These are phyloP conservation scores for Oryctes rhinoceros DNA, from an alignment of 1,140 invertebrate genomes.

Conservation along the genomic window DNA sequence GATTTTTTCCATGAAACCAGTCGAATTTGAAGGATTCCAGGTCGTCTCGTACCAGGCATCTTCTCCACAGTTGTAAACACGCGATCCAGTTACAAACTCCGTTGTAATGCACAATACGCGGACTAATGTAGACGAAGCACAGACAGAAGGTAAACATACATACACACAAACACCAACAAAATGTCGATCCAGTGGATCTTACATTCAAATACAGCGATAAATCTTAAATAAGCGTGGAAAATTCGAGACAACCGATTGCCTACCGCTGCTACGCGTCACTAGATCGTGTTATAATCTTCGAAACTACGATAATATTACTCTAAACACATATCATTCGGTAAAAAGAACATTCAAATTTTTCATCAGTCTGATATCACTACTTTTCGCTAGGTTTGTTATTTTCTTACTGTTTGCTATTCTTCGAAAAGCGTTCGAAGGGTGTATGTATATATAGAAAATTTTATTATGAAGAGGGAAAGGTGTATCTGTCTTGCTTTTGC, in stretches of 20 bases:
- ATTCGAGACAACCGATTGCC: background rate
- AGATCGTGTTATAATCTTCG: background rate
- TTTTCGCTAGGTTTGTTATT: slow-evolving; percentile 36
- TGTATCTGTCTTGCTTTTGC: slow-evolving; percentile 12
- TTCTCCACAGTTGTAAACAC: slow-evolving; percentile 17
- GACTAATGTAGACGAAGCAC: background rate
- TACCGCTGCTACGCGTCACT: background rate
- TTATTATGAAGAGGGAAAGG: slow-evolving; percentile 24
- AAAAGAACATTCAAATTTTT: background rate
- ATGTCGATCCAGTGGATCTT: background rate
- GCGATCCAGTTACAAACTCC: slow-evolving; percentile 4
- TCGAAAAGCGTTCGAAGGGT: background rate
- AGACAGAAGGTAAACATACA: background rate
- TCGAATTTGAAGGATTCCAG: slow-evolving; percentile 14
- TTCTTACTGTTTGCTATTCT: slow-evolving; percentile 5
- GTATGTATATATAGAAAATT: slow-evolving; percentile 19
- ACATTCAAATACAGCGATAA: background rate
- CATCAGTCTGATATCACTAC: background rate
- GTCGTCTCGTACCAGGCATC: slow-evolving; percentile 15
- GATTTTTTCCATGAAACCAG: background rate
- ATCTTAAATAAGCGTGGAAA: background rate
- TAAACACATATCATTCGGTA: background rate
- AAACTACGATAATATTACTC: slow-evolving; percentile 10
- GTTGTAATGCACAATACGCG: background rate
- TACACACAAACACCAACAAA: background rate